Evolutionary conservation across 2,797 vertebrate genomes (phyloP).

Genomic region (Calcarius lapponicus): DNA sequence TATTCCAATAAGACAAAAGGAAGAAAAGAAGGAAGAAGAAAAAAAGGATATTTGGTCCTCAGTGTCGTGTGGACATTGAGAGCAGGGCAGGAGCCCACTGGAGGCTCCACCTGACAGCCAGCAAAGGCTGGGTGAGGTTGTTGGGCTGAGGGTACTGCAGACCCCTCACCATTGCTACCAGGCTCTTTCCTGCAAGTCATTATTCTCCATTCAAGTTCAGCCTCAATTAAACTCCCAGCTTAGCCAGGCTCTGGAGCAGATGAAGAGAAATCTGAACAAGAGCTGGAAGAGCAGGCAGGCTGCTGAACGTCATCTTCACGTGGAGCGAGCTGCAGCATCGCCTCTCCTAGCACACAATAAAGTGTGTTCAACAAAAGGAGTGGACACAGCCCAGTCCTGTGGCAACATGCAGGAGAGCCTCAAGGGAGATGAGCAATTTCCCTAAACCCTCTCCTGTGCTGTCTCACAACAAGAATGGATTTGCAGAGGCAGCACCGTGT

Average conservation of each 20-base stretch:
- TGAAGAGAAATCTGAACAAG: not conserved
- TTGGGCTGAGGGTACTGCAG: not conserved
- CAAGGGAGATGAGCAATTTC: conserved; percentile 56
- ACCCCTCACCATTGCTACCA: not conserved
- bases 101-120: not conserved
- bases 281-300: not conserved
- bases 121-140: not conserved
- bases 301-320: not conserved
- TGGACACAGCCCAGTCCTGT: conserved; percentile 27
- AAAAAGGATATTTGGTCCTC: not conserved
- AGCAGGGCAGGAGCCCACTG: not conserved
- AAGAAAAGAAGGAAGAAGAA: not conserved
- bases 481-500: not conserved
- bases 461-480: conserved; percentile 41
- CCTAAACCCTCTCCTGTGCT: not conserved
- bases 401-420: conserved; percentile 22
- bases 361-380: not conserved
- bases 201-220: not conserved
- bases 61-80: not conserved
- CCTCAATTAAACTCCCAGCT: not conserved
- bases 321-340: not conserved
- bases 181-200: not conserved
- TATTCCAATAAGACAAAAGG: not conserved
- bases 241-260: not conserved
- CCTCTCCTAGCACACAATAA: not conserved